Evolutionary conservation across 2,113 vertebrate species (phyloP).

Genomic region (Anoplopoma fimbria): DNA sequence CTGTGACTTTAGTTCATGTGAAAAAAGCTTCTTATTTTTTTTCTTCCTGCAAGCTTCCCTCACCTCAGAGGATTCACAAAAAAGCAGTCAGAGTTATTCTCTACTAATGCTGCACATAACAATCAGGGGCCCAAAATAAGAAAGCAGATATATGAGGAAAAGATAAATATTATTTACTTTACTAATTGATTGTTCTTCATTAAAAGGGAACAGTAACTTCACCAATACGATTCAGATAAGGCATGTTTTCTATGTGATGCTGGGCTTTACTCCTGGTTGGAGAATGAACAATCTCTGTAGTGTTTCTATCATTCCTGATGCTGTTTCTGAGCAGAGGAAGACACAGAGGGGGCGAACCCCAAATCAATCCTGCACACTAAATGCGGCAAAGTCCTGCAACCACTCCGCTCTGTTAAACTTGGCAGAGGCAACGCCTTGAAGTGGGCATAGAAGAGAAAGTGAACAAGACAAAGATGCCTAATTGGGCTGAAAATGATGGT

Average conservation of each 20-base stretch:
- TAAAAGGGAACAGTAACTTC: neutral
- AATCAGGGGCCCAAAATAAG: neutral
- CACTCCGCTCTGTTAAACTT: slow-evolving; percentile 6
- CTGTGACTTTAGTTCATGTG: slow-evolving; percentile 52
- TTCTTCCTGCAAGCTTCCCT: slow-evolving; percentile 32
- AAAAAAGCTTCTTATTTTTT: slow-evolving; percentile 30
- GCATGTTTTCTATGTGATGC: neutral
- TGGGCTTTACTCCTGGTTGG: neutral
- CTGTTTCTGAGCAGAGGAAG: neutral
- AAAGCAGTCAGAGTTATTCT: slow-evolving; percentile 19
- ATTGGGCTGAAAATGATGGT: slow-evolving; percentile 53
- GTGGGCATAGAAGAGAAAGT: slow-evolving; percentile 14
- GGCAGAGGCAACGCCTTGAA: slow-evolving; percentile 3
- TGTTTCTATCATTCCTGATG: neutral
- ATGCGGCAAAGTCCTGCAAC: slow-evolving; percentile 7
- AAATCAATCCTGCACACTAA: slow-evolving; percentile 31
- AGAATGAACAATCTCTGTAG: neutral
- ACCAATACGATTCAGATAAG: neutral
- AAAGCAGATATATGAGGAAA: neutral
- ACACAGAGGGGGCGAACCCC: neutral
- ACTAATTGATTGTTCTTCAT: neutral
- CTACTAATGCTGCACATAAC: neutral
- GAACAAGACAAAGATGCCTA: slow-evolving; percentile 36
- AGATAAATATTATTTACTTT: neutral
- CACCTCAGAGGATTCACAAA: slow-evolving; percentile 30